Evolutionary conservation across 2,113 vertebrate species (phyloP).

Genomic region (Ceratotherium simum): DNA sequence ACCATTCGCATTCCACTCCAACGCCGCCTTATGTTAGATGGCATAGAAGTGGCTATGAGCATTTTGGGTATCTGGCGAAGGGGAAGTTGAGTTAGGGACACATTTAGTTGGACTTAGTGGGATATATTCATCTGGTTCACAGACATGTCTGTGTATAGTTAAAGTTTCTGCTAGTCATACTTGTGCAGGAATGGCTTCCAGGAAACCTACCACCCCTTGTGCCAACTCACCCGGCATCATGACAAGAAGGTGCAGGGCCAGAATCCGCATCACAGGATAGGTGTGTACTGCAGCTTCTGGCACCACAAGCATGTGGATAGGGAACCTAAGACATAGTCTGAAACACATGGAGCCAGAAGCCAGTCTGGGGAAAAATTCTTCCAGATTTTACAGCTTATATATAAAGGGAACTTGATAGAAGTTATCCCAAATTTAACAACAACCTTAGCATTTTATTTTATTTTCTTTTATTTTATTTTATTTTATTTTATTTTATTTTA

Average conservation of each 20-base stretch:
- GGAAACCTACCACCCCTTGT: neutral
- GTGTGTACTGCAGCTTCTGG: neutral
- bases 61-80: neutral
- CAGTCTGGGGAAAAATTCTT: neutral
- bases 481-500: neutral
- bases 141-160: neutral
- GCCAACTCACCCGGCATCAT: neutral
- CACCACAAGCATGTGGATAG: neutral
- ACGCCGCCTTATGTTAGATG: neutral
- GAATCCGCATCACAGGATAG: neutral
- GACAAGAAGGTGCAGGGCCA: neutral
- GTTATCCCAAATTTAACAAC: neutral
- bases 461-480: neutral
- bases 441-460: neutral
- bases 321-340: neutral
- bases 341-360: neutral
- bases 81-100: neutral
- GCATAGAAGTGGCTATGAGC: neutral
- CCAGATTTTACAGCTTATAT: neutral
- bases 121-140: neutral
- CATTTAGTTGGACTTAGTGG: neutral
- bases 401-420: neutral
- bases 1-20: neutral
- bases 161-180: neutral
- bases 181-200: neutral